Conservation (phyloP, 2,888 invertebrate genomes). For the Bombyx huttoni region DNA sequence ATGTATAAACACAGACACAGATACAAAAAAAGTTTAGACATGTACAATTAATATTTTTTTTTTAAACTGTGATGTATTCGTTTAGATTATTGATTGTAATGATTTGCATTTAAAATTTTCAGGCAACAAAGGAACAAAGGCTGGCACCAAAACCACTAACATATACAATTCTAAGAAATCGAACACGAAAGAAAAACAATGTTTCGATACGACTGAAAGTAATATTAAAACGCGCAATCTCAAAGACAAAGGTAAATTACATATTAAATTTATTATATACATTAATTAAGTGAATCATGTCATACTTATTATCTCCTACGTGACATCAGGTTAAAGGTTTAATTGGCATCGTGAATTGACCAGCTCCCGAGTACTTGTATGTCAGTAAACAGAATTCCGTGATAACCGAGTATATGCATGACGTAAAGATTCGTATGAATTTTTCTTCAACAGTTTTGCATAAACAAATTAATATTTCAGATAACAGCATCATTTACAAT, state of each 20-base stretch:
- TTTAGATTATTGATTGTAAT: not conserved
- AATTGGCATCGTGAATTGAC: no score
- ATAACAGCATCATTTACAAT: conserved; percentile 18
- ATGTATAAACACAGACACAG: not conserved
- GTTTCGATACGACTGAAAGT: conserved; percentile 13
- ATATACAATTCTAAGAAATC: conserved; percentile 20
- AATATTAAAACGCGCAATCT: conserved; percentile 14
- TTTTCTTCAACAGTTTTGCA: not conserved
- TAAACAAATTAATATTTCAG: conserved; percentile 19
- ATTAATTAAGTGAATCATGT: no score
- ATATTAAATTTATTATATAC: not conserved
- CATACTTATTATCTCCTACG: no score
- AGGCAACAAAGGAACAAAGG: conserved; percentile 35
- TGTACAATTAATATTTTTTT: not conserved
- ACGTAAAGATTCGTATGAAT: no score
- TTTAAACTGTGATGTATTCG: not conserved
- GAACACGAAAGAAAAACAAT: conserved; percentile 13
- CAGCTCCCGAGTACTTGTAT: no score
- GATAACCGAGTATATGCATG: no score
- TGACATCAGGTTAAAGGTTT: no score
- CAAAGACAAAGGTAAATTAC: conserved; percentile 25
- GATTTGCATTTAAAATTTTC: conserved; percentile 10
- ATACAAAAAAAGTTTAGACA: not conserved
- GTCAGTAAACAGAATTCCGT: no score
- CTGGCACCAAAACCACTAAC: conserved; percentile 27